Evolutionary conservation across 2,888 invertebrate species (phyloP), one percentile per base, ranked within the genome.

Genomic region (Chymomyza caudatula): DNA sequence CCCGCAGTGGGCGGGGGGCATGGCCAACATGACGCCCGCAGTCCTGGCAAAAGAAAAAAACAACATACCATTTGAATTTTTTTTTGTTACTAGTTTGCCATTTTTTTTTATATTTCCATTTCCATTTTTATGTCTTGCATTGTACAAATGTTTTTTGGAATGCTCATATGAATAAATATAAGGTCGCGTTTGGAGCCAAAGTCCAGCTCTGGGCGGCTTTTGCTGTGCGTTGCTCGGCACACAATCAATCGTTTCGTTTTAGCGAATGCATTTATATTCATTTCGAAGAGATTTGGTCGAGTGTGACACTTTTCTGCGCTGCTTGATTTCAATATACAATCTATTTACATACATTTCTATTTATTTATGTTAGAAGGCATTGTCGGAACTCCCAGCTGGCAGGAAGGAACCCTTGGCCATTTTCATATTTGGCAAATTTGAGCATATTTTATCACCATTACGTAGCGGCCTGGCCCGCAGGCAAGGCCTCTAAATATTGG

Each of bases 161-260:
- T 73, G 74, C 71, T 67, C 66, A 65, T 73, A 85, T 85, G 80
- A 83, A 85, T 83, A 73, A 67, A 74, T 73, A 73, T 53, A 22
- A 52, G 37, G 13, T 37, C 37, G 43, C 29, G 29, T 62, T 56
- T 6, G 4, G 19, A 59, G 56, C 60, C 67, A 70, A 47, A 42
- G 57, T 63, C 37, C 13, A 25, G 15, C 11, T 15, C 4, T 23
- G 44, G 23, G 44, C 13, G 6, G 8, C n/a, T n/a, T n/a, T n/a
- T n/a, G n/a, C n/a, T n/a, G n/a, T n/a, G n/a, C n/a, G n/a, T n/a
- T n/a, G n/a, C 2, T 25, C 54, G 63, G 60, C 74, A 70, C 62
- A 71, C 86, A 90, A 89, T 90, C 89, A 89, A 89, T 89, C 90
- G 89, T 76, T 77, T 85, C 86, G 76, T 84, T 88, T 87, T 84